phyloP scores from a whole-genome alignment of 2,113 vertebrate species.

The Albula goreensis region DNA sequence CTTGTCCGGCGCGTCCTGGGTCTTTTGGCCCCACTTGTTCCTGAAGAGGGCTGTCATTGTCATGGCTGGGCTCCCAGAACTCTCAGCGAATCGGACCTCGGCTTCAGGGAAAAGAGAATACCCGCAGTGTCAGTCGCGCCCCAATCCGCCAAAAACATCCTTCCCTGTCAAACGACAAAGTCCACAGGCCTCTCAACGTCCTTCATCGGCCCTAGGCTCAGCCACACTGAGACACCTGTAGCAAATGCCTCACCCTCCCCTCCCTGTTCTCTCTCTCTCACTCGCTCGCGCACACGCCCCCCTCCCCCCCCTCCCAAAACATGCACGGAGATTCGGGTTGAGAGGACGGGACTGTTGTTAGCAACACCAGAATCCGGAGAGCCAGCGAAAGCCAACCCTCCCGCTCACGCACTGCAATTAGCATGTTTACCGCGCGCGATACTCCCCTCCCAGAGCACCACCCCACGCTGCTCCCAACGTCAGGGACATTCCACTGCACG shows the following conservation, averaged over 20 bases:
- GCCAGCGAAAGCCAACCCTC: constrained; percentile 23
- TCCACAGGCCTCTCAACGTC: not conserved
- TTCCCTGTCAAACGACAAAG: constrained; percentile 33
- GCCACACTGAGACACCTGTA: not conserved
- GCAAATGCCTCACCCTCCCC: not conserved
- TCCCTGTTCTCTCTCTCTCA: not conserved
- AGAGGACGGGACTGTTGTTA: constrained; percentile 17
- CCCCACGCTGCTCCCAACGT: constrained; percentile 15
- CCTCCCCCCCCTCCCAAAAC: no score
- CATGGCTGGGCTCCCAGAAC: constrained; percentile 40
- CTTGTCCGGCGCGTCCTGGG: constrained; percentile 47
- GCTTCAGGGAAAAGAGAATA: constrained; percentile 18
- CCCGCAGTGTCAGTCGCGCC: constrained; percentile 41
- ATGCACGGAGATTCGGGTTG: not conserved
- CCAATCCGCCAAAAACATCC: constrained; percentile 56
- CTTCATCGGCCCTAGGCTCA: not conserved
- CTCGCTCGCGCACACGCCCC: not conserved
- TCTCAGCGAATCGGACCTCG: not conserved
- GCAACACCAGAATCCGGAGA: constrained; percentile 33
- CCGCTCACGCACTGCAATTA: constrained; percentile 53
- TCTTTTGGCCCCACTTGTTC: constrained; percentile 61
- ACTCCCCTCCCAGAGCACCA: constrained; percentile 16
- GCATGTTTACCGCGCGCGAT: constrained; percentile 54
- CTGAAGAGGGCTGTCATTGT: constrained; percentile 64
- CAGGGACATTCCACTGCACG: constrained; percentile 25